These are phyloP conservation scores for Platycheirus albimanus DNA, from an alignment of 2,888 invertebrate genomes.

Conservation along the genomic window DNA sequence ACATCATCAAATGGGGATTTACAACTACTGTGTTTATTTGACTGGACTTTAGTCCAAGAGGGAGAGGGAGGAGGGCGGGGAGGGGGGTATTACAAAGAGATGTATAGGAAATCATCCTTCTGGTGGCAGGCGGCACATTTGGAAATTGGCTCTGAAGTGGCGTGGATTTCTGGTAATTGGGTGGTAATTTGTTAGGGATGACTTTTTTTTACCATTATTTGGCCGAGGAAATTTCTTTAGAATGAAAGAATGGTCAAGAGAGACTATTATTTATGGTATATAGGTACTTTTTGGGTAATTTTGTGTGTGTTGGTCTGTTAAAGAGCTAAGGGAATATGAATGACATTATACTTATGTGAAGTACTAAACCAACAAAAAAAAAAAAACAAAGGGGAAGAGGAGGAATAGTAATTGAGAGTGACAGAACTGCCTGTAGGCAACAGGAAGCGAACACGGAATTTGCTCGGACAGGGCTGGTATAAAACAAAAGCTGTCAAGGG, in stretches of 20 bases:
- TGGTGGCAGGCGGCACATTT: conserved; percentile 18
- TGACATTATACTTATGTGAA: conserved; percentile 29
- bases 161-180: conserved; percentile 62
- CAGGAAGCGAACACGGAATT: not conserved
- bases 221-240: conserved; percentile 21
- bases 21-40: conserved; percentile 70
- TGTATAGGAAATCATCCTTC: too few species aligned
- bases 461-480: not conserved
- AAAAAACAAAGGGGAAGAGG: not conserved
- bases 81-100: too few species aligned
- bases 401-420: conserved; percentile 13
- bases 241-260: conserved; percentile 9
- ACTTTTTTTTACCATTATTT: conserved; percentile 9
- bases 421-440: not conserved
- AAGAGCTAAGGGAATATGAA: conserved; percentile 31
- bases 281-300: conserved; percentile 7
- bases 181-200: conserved; percentile 70
- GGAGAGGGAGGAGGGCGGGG: not conserved
- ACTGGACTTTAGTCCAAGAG: conserved; percentile 36
- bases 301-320: conserved; percentile 1
- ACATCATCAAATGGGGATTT: conserved; percentile 71
- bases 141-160: conserved; percentile 57
- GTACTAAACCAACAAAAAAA: not conserved
- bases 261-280: conserved; percentile 17
- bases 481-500: conserved; percentile 6